Evolutionary conservation across 1,140 invertebrate species (phyloP).

Genomic region (Drosophila nannoptera): DNA sequence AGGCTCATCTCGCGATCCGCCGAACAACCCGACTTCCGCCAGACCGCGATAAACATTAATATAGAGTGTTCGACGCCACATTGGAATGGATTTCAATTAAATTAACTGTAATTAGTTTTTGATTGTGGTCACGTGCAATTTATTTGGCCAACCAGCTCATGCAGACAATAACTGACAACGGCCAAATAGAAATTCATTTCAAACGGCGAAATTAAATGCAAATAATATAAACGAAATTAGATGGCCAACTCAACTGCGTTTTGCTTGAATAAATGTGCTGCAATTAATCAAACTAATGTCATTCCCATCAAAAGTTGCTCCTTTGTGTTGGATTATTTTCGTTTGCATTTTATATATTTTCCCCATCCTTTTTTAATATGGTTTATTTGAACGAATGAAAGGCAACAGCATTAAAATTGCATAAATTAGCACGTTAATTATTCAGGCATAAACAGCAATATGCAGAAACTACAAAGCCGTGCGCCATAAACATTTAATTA

Average conservation of each 20-base stretch:
- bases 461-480: slow-evolving; percentile 15
- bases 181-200: slow-evolving; percentile 7
- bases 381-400: slow-evolving; percentile 6
- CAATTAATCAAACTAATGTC: neutral
- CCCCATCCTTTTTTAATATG: too few species aligned
- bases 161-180: slow-evolving; percentile 9
- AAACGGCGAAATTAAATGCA: neutral
- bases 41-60: neutral
- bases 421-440: slow-evolving; percentile 5
- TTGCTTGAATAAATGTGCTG: neutral
- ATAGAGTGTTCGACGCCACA: neutral
- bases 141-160: slow-evolving; percentile 42
- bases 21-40: slow-evolving; percentile 8
- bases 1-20: slow-evolving; percentile 9
- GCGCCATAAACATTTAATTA: slow-evolving; percentile 34
- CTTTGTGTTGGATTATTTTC: neutral
- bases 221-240: neutral
- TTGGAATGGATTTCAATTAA: slow-evolving; percentile 18
- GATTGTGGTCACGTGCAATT: slow-evolving; percentile 47
- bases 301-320: too few species aligned
- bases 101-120: slow-evolving; percentile 57
- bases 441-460: slow-evolving; percentile 25
- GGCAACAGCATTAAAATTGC: too few species aligned
- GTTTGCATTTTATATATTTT: neutral
- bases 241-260: neutral